Percentiles rank a stretch among this genome's conserved stretches.
These are phyloP conservation scores for Hippocampus kuda DNA, from an alignment of 2,797 vertebrate species.

Conservation along the genomic window DNA sequence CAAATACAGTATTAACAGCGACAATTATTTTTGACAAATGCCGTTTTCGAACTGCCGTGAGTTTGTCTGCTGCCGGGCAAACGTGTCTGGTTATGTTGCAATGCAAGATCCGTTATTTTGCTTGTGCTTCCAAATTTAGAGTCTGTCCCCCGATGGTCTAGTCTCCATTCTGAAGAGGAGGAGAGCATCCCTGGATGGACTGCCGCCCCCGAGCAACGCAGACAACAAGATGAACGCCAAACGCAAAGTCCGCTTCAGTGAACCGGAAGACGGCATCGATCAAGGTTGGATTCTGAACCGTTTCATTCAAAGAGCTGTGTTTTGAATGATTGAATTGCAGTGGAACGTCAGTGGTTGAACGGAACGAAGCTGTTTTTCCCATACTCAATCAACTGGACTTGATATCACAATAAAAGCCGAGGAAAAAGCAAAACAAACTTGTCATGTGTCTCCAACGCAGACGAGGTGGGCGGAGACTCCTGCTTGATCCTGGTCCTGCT, in stretches of 20 bases:
- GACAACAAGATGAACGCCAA: conserved; percentile 61
- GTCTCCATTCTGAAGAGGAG: conserved; percentile 93
- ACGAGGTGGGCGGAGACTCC: conserved; percentile 82
- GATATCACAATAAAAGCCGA: no score
- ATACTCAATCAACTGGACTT: no score
- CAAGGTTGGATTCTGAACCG: conserved; percentile 65
- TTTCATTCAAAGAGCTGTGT: not conserved
- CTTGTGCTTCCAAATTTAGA: conserved; percentile 52
- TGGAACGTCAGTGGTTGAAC: no score
- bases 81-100: no score
- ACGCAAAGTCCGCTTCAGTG: conserved; percentile 88
- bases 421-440: no score
- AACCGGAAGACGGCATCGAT: conserved; percentile 78
- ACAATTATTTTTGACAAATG: no score
- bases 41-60: no score
- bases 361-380: no score
- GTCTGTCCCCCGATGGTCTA: conserved; percentile 74
- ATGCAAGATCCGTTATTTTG: not conserved
- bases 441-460: conserved; percentile 50
- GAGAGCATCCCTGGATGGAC: conserved; percentile 65
- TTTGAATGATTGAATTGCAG: not conserved
- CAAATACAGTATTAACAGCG: no score
- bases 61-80: no score
- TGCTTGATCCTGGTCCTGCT: conserved; percentile 84
- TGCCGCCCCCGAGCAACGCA: conserved; percentile 52